Conservation (phyloP, 1,140 invertebrate genomes). For the Drosophila auraria region DNA sequence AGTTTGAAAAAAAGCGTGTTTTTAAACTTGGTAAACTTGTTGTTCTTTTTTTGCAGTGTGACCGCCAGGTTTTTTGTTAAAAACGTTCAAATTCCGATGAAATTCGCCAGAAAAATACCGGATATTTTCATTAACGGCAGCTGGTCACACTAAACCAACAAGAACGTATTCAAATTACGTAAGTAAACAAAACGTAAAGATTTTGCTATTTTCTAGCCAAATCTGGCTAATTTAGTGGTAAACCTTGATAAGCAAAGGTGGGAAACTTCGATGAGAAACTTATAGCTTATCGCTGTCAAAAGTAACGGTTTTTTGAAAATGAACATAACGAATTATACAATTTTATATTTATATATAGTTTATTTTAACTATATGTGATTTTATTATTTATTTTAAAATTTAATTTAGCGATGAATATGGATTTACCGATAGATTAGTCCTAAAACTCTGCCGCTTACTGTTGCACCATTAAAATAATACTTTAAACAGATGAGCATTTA, state of each 20-base stretch:
- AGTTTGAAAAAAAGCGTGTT: constrained; percentile 19
- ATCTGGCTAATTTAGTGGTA: not conserved
- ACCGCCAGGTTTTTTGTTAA: too few relatives aligned
- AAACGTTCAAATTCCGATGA: too few relatives aligned
- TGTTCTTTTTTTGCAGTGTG: too few relatives aligned
- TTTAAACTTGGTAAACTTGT: constrained; percentile 12
- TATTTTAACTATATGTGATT: not conserved
- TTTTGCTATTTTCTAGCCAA: too few relatives aligned
- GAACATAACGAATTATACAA: not conserved
- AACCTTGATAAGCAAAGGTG: too few relatives aligned
- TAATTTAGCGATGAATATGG: not conserved
- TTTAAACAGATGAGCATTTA: not conserved
- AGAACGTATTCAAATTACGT: not conserved
- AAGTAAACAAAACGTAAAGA: too few relatives aligned
- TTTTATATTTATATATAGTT: not conserved
- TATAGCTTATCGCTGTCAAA: not conserved
- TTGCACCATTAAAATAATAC: not conserved
- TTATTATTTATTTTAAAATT: too few relatives aligned
- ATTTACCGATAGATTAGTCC: too few relatives aligned
- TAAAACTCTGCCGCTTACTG: not conserved
- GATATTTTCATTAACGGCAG: too few relatives aligned
- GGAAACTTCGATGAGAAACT: too few relatives aligned
- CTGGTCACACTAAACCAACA: too few relatives aligned
- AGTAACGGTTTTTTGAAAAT: constrained; percentile 2
- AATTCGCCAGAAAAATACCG: too few relatives aligned